Conservation (phyloP, 2,888 invertebrate species). For the Lasioglossum leucozonium region DNA sequence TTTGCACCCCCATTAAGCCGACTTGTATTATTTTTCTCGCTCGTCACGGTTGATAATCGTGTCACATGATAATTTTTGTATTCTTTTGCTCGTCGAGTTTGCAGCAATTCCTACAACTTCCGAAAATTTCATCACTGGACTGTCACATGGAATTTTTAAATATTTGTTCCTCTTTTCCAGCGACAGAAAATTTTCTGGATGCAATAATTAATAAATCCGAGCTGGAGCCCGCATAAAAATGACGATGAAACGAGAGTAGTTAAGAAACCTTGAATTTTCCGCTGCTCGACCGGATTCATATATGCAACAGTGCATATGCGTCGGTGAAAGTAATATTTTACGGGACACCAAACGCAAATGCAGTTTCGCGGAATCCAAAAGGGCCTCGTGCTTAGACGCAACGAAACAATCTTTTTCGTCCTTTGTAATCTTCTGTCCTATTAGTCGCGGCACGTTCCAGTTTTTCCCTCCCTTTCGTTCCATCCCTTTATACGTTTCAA, state of each 20-base stretch:
- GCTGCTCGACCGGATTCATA: background rate
- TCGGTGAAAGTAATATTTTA: background rate
- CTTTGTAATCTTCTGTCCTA: slow-evolving; percentile 5
- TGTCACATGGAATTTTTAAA: background rate
- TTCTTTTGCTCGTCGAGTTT: background rate
- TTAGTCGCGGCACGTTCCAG: background rate
- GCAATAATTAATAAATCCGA: background rate
- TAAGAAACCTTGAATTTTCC: background rate
- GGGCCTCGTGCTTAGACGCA: background rate
- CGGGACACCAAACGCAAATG: background rate
- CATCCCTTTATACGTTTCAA: background rate
- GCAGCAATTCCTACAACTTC: background rate
- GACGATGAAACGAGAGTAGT: background rate
- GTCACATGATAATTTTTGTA: slow-evolving; percentile 1
- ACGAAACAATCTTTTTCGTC: background rate
- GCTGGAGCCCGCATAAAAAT: background rate
- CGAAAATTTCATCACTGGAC: background rate
- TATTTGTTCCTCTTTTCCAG: background rate
- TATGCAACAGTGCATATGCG: too few relatives aligned
- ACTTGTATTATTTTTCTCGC: slow-evolving; percentile 18
- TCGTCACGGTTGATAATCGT: slow-evolving; percentile 3
- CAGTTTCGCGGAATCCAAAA: background rate
- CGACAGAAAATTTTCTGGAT: background rate
- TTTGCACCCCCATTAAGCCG: slow-evolving; percentile 40
- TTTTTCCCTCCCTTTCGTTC: background rate